A percentile compares a stretch with the other conserved stretches of the same genome.
phyloP scores from a whole-genome alignment of 1,140 invertebrate species.

The Hycleus phaleratus region DNA sequence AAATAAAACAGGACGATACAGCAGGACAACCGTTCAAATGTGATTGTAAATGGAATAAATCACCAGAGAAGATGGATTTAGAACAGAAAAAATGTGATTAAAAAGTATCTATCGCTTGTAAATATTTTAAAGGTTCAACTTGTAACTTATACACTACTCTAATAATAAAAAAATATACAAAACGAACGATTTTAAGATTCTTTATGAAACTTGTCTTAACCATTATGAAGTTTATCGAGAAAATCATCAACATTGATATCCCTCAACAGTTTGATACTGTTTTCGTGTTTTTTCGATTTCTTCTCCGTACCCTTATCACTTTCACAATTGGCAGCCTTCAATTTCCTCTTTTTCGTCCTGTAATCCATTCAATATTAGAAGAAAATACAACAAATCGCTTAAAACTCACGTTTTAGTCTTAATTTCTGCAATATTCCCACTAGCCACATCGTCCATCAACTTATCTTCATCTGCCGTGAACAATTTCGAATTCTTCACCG shows the following conservation, averaged over 20 bases:
- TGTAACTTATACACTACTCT: neutral
- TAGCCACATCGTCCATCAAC: neutral
- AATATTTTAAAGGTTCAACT: neutral
- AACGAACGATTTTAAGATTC: no score
- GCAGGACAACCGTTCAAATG: constrained; percentile 19
- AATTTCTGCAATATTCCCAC: no score
- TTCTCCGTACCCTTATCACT: constrained; percentile 1
- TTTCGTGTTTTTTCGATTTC: neutral
- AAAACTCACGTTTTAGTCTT: no score
- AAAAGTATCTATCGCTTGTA: neutral
- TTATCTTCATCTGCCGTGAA: neutral
- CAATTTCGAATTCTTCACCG: neutral
- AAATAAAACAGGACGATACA: constrained; percentile 17
- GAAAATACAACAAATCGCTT: no score
- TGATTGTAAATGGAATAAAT: constrained; percentile 23
- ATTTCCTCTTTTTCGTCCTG: constrained; percentile 1
- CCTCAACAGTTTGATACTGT: constrained; percentile 1
- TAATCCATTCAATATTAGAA: neutral
- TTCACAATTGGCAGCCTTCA: neutral
- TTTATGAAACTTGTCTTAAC: no score
- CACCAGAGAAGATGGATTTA: neutral
- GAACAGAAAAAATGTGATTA: constrained; percentile 5
- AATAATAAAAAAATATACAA: no score
- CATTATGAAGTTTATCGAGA: constrained; percentile 5
- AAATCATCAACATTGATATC: constrained; percentile 6